Evolutionary conservation across 2,797 vertebrate genomes (phyloP), one percentile per base, ranked within the genome.

Genomic region (Parauchenoglanis ngamensis): DNA sequence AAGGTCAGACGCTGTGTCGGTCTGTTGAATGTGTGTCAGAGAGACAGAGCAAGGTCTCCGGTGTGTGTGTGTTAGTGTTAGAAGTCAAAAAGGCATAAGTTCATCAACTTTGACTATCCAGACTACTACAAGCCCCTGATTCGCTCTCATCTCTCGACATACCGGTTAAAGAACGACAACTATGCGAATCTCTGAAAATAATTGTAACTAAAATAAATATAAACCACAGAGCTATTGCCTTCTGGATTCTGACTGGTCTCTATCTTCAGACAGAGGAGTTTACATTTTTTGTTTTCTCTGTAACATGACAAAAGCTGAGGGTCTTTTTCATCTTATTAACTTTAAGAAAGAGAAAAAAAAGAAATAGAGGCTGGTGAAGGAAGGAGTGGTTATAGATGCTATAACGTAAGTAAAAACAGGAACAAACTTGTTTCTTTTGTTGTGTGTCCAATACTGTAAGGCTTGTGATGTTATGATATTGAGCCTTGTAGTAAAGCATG

Each of bases 401-500:
- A 11, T 76, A n/a, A 25, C 0, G 12, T 7, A 52, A 15, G 1
- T 76, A 7, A 76, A 8, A 54, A 35, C 19, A 79, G 56, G 57
- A 40, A 80, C 4, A 25, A 25, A 44, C 56, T 15, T 7, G 46
- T 52, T 72, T 72, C 68, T 23, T 35, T 23, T 44, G 68, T 72
- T 23, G 7, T 35, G 15, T 61, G 6, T 13, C 21, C 12, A 15
- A 31, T 65, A 49, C 21, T 52, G 4, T 52, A 83, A 83, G n/a
- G 17, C 46, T 21, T 1, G 0, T 1, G 0, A 7, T 44, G 19
- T 40, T 6, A 28, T 28, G n/a, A 19, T 5, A n/a, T 19, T 56
- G n/a, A 31, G n/a, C 75, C 52, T 56, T 0, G 2, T 78, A 84
- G 49, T 12, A 21, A 84, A 54, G 65, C 87, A 89, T 88, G 82